A percentile compares a stretch with the other conserved stretches of the same genome.
Evolutionary conservation across 2,888 invertebrate genomes (phyloP).

Genomic region (Drosophila testacea): DNA sequence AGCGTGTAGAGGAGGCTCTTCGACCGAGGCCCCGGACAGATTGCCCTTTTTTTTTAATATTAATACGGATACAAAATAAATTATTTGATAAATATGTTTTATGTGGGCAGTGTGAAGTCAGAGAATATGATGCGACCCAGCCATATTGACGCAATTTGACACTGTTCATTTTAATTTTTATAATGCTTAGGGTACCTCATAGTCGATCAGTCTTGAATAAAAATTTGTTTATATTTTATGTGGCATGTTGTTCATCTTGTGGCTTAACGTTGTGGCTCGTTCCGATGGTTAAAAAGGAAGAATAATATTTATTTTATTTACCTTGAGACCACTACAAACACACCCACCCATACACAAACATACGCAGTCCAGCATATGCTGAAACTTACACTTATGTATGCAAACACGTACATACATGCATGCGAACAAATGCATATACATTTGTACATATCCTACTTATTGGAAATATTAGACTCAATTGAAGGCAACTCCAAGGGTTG

Average conservation of each 20-base stretch:
- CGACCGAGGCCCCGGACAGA: too few relatives aligned
- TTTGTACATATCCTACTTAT: not conserved
- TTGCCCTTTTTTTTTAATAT: too few relatives aligned
- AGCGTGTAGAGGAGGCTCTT: too few relatives aligned
- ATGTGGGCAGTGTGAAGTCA: not conserved
- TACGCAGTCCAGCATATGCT: conserved; percentile 5
- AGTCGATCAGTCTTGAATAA: not conserved
- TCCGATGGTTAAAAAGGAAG: conserved; percentile 49
- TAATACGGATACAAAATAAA: too few relatives aligned
- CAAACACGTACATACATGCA: conserved; percentile 4
- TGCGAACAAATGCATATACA: not conserved
- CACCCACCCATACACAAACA: not conserved
- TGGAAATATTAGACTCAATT: conserved; percentile 11
- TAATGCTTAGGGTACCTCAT: not conserved
- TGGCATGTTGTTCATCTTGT: conserved; percentile 22
- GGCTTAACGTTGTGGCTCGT: conserved; percentile 46
- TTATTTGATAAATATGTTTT: too few relatives aligned
- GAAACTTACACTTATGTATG: conserved; percentile 7
- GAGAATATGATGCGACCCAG: too few relatives aligned
- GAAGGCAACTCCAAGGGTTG: conserved; percentile 19
- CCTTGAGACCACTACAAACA: conserved; percentile 39
- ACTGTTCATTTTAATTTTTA: not conserved
- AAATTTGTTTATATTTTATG: conserved; percentile 23
- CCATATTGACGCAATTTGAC: not conserved
- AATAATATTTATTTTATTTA: conserved; percentile 66